phyloP scores from a whole-genome alignment of 2,888 invertebrate species.

The Sympetrum striolatum region DNA sequence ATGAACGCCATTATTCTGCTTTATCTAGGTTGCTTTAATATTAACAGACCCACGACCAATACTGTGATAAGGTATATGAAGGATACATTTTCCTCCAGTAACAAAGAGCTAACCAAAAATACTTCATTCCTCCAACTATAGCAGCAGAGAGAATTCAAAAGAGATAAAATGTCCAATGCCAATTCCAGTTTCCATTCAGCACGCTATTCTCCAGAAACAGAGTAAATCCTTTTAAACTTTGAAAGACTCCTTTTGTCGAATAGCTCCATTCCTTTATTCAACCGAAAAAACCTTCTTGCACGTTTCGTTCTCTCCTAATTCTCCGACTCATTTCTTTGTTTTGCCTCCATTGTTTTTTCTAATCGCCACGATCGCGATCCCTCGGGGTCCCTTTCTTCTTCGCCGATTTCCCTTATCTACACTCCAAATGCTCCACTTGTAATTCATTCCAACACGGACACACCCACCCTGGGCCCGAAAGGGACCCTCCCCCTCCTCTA shows the following conservation, averaged over 20 bases:
- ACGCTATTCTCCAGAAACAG: too few species aligned
- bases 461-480: background rate
- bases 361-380: background rate
- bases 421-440: conserved; percentile 14
- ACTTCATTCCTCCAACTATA: too few species aligned
- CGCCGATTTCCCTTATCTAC: conserved; percentile 14
- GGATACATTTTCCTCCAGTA: too few species aligned
- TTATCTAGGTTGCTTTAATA: too few species aligned
- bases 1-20: too few species aligned
- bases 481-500: background rate
- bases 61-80: too few species aligned
- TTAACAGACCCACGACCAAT: too few species aligned
- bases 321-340: background rate
- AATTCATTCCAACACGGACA: conserved; percentile 28
- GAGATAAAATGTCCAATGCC: too few species aligned
- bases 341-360: background rate
- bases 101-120: too few species aligned
- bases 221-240: too few species aligned
- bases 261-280: background rate
- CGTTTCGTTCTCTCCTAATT: background rate
- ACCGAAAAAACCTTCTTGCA: background rate
- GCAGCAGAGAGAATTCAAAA: too few species aligned
- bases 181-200: too few species aligned
- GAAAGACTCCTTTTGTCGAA: background rate
- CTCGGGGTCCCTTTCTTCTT: conserved; percentile 4